Conservation (phyloP, 2,113 vertebrate species). For the Colinus virginianus region DNA sequence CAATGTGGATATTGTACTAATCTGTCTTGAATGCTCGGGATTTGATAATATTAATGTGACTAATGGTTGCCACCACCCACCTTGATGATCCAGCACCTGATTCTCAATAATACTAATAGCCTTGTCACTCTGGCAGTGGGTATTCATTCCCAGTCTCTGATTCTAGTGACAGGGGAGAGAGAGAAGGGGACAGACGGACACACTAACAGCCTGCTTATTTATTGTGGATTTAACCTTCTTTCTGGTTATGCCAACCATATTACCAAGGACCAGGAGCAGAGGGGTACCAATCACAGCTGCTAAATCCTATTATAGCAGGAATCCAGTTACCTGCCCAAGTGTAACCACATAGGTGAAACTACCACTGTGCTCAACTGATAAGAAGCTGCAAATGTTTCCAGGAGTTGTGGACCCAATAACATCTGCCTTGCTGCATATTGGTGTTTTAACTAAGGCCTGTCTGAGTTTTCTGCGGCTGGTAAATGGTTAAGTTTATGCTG, state of each 20-base stretch:
- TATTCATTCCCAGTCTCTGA: not conserved
- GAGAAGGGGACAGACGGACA: not conserved
- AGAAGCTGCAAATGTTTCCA: not conserved
- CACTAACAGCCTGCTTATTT: not conserved
- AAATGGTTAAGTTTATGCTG: not conserved
- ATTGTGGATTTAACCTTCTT: not conserved
- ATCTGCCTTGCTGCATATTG: not conserved
- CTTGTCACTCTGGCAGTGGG: not conserved
- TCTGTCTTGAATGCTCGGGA: not conserved
- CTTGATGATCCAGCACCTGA: not conserved
- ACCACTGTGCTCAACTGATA: not conserved
- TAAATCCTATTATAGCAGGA: not conserved
- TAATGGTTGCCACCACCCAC: not conserved
- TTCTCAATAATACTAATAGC: not conserved
- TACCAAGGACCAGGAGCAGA: not conserved
- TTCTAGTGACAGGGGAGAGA: not conserved
- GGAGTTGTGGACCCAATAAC: not conserved
- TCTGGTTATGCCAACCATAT: not conserved
- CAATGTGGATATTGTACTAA: not conserved
- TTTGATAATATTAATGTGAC: not conserved
- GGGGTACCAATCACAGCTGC: not conserved
- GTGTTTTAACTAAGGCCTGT: not conserved
- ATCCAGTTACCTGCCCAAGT: not conserved
- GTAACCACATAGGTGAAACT: not conserved
- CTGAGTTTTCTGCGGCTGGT: not conserved